Percentiles rank a stretch among this genome's conserved stretches.
Conservation (phyloP, 1,140 invertebrate genomes). For the Himalopsyche phryganea region DNA sequence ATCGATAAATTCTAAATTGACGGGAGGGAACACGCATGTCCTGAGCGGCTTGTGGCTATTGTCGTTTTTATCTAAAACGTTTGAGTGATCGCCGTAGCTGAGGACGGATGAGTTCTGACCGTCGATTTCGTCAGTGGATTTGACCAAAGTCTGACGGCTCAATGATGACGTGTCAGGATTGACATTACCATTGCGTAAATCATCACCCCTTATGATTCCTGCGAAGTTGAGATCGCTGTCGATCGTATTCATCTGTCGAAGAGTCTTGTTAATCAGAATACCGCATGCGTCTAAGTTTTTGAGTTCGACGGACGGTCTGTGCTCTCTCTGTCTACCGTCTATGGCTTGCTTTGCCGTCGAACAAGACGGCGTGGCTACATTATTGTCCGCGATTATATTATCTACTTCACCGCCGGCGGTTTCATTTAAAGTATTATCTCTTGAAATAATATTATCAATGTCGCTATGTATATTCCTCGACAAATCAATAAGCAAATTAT, state of each 20-base stretch:
- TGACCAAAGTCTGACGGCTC: neutral
- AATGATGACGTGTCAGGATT: neutral
- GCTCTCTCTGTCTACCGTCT: too few species aligned
- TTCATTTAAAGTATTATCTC: too few species aligned
- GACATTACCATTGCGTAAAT: neutral
- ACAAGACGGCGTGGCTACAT: too few species aligned
- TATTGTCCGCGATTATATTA: too few species aligned
- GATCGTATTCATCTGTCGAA: neutral
- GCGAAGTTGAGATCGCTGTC: neutral
- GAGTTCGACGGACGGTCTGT: too few species aligned
- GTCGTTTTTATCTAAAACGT: neutral
- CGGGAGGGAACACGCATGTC: constrained; percentile 24
- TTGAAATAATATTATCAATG: too few species aligned
- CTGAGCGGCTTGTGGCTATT: constrained; percentile 2
- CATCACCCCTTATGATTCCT: neutral
- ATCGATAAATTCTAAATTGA: constrained; percentile 32
- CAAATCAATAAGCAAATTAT: too few species aligned
- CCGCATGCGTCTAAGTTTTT: too few species aligned
- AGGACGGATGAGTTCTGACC: constrained; percentile 7
- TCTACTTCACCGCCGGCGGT: too few species aligned
- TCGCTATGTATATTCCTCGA: too few species aligned
- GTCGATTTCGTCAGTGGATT: neutral
- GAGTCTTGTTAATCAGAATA: neutral
- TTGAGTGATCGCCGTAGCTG: neutral
- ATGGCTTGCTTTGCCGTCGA: too few species aligned